These are phyloP conservation scores for Vollenhovia emeryi DNA, from an alignment of 1,140 invertebrate genomes.

Conservation along the genomic window DNA sequence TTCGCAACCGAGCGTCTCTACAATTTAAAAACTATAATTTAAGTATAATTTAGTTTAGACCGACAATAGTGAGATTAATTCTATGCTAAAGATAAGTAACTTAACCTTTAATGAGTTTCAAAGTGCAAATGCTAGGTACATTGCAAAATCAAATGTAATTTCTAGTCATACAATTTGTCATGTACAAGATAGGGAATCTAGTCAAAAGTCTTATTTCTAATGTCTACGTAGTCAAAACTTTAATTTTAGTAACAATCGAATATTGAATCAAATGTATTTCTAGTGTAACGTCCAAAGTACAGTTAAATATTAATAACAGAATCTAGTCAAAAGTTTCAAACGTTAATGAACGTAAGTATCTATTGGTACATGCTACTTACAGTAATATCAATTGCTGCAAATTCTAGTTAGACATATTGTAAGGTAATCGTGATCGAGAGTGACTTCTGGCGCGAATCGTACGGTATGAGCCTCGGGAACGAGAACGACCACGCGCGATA, in stretches of 20 bases:
- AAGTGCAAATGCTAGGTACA: constrained; percentile 25
- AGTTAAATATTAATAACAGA: constrained; percentile 4
- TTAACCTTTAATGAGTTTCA: constrained; percentile 1
- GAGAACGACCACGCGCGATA: no score
- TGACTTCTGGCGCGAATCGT: no score
- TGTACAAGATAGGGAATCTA: constrained; percentile 4
- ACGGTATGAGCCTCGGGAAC: no score
- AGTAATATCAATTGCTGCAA: neutral
- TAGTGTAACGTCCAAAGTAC: neutral
- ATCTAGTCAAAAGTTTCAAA: neutral
- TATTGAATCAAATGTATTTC: neutral
- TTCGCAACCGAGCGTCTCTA: constrained; percentile 7
- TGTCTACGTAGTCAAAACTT: neutral
- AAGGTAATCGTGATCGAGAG: no score
- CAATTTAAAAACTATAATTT: constrained; percentile 22
- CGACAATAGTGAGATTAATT: constrained; percentile 64
- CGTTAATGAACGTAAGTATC: neutral
- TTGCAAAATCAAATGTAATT: constrained; percentile 34
- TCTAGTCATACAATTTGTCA: constrained; percentile 2
- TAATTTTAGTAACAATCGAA: neutral
- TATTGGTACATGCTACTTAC: neutral
- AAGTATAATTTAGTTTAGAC: constrained; percentile 48
- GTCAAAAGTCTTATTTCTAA: neutral
- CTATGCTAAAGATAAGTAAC: constrained; percentile 32
- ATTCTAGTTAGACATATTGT: neutral